Conservation (phyloP, 2,888 invertebrate species). For the Hirtodrosophila trivittata region DNA sequence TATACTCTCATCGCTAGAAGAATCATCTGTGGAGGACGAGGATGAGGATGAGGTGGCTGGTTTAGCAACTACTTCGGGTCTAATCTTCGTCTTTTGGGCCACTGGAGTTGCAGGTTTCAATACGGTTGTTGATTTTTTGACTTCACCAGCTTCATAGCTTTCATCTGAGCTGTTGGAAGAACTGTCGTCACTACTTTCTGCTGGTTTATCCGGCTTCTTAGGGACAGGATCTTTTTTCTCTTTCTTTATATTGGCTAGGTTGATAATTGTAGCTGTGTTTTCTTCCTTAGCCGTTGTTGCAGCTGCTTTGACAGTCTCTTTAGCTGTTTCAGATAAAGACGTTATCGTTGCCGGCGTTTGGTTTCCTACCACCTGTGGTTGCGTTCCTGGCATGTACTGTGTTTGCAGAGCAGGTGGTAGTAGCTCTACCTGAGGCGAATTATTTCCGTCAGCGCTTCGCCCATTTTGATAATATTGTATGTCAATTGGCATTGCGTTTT, state of each 20-base stretch:
- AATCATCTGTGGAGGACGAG: constrained; percentile 47
- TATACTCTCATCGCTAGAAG: constrained; percentile 41
- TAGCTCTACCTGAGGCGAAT: not conserved
- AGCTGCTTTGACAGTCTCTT: too few relatives aligned
- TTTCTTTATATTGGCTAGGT: constrained; percentile 48
- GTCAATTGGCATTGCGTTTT: constrained; percentile 6
- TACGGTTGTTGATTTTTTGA: constrained; percentile 7
- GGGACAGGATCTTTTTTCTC: constrained; percentile 45
- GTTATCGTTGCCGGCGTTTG: too few relatives aligned
- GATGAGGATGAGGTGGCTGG: constrained; percentile 45
- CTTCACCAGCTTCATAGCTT: constrained; percentile 51
- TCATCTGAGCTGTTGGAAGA: constrained; percentile 55
- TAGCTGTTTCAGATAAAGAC: too few relatives aligned
- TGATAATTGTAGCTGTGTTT: constrained; percentile 18
- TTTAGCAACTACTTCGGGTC: constrained; percentile 9
- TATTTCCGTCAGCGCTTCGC: not conserved
- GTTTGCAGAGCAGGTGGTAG: too few relatives aligned
- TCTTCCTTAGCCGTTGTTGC: too few relatives aligned
- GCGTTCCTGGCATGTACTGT: too few relatives aligned
- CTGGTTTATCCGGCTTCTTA: constrained; percentile 1
- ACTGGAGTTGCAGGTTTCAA: constrained; percentile 11
- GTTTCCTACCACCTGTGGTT: too few relatives aligned
- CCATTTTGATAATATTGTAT: constrained; percentile 35
- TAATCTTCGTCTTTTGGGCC: constrained; percentile 19
- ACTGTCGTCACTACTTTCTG: constrained; percentile 40